Conservation (phyloP, 2,113 vertebrate species). For the Xiphorhynchus elegans region DNA sequence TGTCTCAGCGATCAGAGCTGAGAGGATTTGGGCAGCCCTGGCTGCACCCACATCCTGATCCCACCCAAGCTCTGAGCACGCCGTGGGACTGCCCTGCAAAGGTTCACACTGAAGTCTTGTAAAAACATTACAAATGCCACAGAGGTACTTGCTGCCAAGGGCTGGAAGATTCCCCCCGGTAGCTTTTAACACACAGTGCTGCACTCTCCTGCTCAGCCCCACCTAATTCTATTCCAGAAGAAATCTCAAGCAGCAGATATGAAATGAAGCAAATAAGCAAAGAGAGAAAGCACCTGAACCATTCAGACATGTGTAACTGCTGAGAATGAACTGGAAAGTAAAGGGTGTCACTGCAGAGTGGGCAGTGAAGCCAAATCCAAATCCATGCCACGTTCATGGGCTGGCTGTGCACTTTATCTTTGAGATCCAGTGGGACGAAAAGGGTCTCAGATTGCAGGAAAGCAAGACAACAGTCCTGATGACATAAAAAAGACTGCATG, state of each 20-base stretch:
- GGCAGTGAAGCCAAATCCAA: background rate
- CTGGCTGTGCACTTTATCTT: background rate
- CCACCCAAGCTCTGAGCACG: background rate
- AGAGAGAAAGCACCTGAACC: background rate
- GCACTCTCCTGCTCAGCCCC: background rate
- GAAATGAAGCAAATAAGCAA: background rate
- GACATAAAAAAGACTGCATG: background rate
- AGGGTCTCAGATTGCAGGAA: background rate
- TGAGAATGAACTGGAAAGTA: background rate
- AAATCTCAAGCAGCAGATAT: background rate
- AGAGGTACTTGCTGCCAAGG: background rate
- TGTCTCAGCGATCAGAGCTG: background rate
- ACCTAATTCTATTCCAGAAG: background rate
- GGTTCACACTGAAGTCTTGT: background rate
- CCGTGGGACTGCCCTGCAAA: background rate
- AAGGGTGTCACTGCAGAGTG: background rate
- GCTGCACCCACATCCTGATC: constrained; percentile 28
- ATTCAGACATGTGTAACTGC: background rate
- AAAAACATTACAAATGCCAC: background rate
- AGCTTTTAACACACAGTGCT: background rate
- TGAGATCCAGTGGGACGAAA: background rate
- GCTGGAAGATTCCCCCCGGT: background rate
- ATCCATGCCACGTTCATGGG: background rate
- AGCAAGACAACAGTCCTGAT: background rate
- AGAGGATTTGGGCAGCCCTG: background rate